These are phyloP conservation scores for Apomyelois bistriatella DNA, from an alignment of 2,888 invertebrate species.

Conservation along the genomic window DNA sequence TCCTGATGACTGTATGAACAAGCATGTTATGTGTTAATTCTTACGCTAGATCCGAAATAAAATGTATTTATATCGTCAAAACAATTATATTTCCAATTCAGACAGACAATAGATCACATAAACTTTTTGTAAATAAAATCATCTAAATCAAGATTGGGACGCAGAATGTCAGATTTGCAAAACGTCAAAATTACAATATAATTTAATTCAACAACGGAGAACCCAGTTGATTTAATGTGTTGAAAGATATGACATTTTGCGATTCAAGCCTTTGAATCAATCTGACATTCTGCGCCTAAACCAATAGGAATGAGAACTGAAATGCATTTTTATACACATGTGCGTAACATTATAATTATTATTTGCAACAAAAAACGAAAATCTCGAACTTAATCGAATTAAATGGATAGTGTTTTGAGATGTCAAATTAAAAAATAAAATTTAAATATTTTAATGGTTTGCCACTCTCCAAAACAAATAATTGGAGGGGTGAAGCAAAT, in stretches of 20 bases:
- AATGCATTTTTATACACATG: slow-evolving; percentile 8
- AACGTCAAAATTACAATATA: neutral
- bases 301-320: slow-evolving; percentile 9
- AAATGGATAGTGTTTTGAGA: slow-evolving; percentile 35
- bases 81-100: slow-evolving; percentile 10
- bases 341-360: neutral
- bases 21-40: neutral
- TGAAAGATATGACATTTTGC: too few relatives aligned
- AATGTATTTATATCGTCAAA: neutral
- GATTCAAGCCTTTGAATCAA: neutral
- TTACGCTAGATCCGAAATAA: slow-evolving; percentile 5
- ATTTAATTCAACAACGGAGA: neutral
- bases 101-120: slow-evolving; percentile 3
- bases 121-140: slow-evolving; percentile 3
- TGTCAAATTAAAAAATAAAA: slow-evolving; percentile 48
- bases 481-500: neutral
- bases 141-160: neutral
- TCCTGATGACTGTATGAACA: neutral
- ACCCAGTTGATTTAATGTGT: too few relatives aligned
- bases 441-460: slow-evolving; percentile 20
- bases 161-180: neutral
- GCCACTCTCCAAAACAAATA: slow-evolving; percentile 1
- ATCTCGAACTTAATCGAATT: slow-evolving; percentile 13
- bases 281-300: neutral
- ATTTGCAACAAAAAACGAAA: neutral